These are phyloP conservation scores for Ispidina lecontei DNA, from an alignment of 2,797 vertebrate genomes.

Conservation along the genomic window DNA sequence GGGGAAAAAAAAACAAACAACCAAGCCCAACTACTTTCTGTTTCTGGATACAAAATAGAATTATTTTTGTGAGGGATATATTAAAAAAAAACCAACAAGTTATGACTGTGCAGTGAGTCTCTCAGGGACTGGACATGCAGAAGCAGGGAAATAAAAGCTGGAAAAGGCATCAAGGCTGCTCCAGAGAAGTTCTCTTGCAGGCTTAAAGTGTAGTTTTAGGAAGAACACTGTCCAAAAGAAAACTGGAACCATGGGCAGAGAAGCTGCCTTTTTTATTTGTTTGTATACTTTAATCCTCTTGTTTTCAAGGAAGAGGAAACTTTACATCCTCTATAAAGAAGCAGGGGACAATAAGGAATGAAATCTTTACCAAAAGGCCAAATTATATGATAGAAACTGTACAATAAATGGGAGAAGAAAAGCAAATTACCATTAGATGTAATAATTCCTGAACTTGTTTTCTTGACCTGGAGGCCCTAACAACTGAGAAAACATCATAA, in stretches of 20 bases:
- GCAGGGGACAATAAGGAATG: neutral
- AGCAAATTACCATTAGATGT: neutral
- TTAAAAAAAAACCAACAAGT: neutral
- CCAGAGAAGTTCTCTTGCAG: neutral
- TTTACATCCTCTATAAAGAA: neutral
- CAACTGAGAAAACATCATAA: neutral
- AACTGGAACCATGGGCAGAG: neutral
- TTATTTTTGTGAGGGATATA: neutral
- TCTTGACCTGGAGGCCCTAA: neutral
- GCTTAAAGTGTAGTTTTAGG: neutral
- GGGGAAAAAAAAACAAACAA: neutral
- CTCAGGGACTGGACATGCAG: fast-evolving
- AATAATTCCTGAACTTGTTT: neutral
- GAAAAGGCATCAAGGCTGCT: neutral
- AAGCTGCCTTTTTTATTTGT: neutral
- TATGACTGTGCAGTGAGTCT: neutral
- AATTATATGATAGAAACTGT: neutral
- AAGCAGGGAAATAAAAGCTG: neutral
- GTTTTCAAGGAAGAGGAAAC: neutral
- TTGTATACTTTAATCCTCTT: neutral
- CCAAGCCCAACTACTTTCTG: neutral
- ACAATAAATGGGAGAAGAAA: neutral
- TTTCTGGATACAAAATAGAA: neutral
- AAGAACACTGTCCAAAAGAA: neutral
- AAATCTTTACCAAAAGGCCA: neutral